Base-by-base conservation (phyloP, 1,140 invertebrate species). In the Solen grandis region DNA sequence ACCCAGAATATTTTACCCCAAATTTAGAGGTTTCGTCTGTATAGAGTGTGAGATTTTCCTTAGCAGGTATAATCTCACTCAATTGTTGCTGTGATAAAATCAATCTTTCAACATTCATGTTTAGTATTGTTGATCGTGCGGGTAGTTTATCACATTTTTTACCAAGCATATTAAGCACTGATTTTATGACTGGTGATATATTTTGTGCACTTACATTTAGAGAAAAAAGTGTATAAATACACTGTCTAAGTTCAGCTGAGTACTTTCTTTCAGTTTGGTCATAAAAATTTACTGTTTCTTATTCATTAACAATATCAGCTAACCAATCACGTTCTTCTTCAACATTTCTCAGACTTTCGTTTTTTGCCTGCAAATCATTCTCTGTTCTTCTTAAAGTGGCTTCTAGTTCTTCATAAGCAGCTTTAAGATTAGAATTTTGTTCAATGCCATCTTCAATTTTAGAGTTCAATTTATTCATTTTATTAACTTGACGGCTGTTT, bases 1-100 rank as follows among this genome's bases (percentile, higher is more conserved):
- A 81, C 22, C 77, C 77, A 27, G 33, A 55, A 60, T 65, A 74
- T 46, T 76, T 81, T 8, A 31, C 62, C 1, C 81, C 77, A 72
- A 75, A 83, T 57, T 84, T 83, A 0, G 63, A 27, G 10, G 81
- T 85, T 78, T 85, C 84, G 46, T 84, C 84, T 36, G 75, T 81
- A 35, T 66, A 72, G 22, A 85, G 33, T 10, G 65, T 81, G n/a
- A 76, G 36, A 46, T 85, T 81, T 57, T 81, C 38, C 57, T 52
- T 73, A n/a, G 38, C 31, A 31, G 73, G 36, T 19, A 83, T 4
- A 5, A 55, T 25, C 33, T 84, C 82, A 46, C 13, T 54, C 25
- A 74, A 25, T 16, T 74, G 75, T 16, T 46, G 73, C 57, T 76
- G 70, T 59, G 52, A 74, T 31, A 55, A 68, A n/a, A 54, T 36